Evolutionary conservation across 2,888 invertebrate genomes (phyloP).

Genomic region (Frankliniella fusca): DNA sequence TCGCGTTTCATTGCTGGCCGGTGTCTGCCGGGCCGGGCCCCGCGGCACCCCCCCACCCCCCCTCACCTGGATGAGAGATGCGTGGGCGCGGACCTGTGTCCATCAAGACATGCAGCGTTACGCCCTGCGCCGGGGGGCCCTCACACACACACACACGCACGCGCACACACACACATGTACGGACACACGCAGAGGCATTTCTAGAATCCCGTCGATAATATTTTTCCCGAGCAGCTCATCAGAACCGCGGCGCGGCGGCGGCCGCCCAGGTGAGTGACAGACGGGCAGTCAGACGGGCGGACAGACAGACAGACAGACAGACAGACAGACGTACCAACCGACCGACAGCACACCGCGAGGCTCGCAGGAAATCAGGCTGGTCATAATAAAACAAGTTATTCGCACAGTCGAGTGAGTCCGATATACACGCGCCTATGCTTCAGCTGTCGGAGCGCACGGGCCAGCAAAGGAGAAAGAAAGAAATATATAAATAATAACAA

Average conservation of each 20-base stretch:
- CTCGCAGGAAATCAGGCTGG: background rate
- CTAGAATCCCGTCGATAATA: constrained; percentile 18
- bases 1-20: background rate
- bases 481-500: background rate
- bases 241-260: background rate
- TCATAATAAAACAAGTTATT: background rate
- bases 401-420: background rate
- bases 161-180: background rate
- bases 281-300: background rate
- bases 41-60: background rate
- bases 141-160: background rate
- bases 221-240: constrained; percentile 11
- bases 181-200: background rate
- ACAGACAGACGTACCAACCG: background rate
- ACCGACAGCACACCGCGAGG: background rate
- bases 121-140: background rate
- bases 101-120: background rate
- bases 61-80: background rate
- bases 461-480: background rate
- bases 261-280: background rate
- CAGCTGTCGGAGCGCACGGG: background rate
- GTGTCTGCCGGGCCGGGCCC: background rate
- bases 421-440: background rate
- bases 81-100: background rate
- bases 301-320: background rate